Evolutionary conservation across 2,113 vertebrate genomes (phyloP), one percentile per base, ranked within the genome.

Genomic region (Melanerpes formicivorus): DNA sequence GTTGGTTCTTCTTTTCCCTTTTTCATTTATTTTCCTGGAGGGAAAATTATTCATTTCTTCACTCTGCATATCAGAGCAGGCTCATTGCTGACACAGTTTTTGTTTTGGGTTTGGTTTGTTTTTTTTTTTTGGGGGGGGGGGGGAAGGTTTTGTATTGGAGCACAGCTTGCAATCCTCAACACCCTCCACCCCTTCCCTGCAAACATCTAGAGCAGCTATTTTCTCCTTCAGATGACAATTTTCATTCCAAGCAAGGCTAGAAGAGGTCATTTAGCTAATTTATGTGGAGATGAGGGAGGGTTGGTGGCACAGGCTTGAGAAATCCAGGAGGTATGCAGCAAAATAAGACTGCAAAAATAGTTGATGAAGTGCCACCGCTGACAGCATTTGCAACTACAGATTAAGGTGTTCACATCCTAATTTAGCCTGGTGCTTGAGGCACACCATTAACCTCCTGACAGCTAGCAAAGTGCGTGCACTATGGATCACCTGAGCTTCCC

Each of bases 271-370:
- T 97, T 95, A 92, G 69, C 86, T 96, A 96, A 95, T 96, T 95
- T 93, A 92, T 95, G 75, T 91, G 95, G 76, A 92, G 79, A 88
- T 84, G 85, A 75, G 30, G 29, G 77, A 79, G 74, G 56, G 72
- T 12, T 88, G 78, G 81, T 84, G 69, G 40, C 82, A 87, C 15
- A 50, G 67, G 14, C 54, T 88, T 72, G 50, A 69, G 48, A 95
- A 96, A 74, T 96, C 18, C 65, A 74, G 55, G 70, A 88, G 58
- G n/a, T 80, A 29, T 58, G 69, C 54, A 70, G 90, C 87, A 94
- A 96, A 96, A 96, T 90, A 95, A 93, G 85, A 81, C 94, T 86
- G 91, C 90, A 96, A 90, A 96, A 96, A 60, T 77, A 84, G 88
- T 91, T 92, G 86, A 84, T 86, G 75, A 64, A 67, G 70, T 92